phyloP scores from a whole-genome alignment of 2,797 vertebrate species.

The Sebastes ruberrimus region DNA sequence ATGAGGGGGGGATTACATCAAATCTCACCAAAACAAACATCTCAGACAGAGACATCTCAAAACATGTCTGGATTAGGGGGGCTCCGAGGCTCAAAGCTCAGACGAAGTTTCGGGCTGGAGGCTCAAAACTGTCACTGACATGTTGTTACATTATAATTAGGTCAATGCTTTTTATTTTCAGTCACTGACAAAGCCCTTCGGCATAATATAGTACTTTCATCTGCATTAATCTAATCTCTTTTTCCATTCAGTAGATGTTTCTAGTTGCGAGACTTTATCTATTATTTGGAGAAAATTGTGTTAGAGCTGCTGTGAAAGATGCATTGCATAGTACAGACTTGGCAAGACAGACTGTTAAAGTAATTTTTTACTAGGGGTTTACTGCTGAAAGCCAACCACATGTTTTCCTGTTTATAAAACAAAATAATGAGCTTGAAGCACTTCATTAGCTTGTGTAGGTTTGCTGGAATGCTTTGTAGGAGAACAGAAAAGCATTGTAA shows the following conservation, averaged over 20 bases:
- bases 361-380: constrained; percentile 17
- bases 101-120: constrained; percentile 1
- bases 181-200: neutral
- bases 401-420: constrained; percentile 59
- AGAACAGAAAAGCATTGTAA: constrained; percentile 28
- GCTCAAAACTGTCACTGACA: neutral
- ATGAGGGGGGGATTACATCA: constrained; percentile 27
- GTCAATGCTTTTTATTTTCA: neutral
- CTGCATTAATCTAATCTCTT: neutral
- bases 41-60: constrained; percentile 12
- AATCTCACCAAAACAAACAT: constrained; percentile 57
- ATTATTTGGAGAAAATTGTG: neutral
- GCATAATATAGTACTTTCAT: neutral
- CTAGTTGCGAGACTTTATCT: neutral
- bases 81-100: constrained; percentile 30
- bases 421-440: constrained; percentile 49
- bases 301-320: constrained; percentile 7
- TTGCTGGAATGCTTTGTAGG: constrained; percentile 40
- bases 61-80: constrained; percentile 49
- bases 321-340: constrained; percentile 10
- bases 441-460: constrained; percentile 51
- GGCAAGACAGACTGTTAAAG: constrained; percentile 21
- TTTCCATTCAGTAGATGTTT: neutral
- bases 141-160: constrained; percentile 14
- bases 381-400: constrained; percentile 37